Base-by-base conservation (phyloP, 1,140 invertebrate genomes). In the Probaryconus sp. region DNA sequence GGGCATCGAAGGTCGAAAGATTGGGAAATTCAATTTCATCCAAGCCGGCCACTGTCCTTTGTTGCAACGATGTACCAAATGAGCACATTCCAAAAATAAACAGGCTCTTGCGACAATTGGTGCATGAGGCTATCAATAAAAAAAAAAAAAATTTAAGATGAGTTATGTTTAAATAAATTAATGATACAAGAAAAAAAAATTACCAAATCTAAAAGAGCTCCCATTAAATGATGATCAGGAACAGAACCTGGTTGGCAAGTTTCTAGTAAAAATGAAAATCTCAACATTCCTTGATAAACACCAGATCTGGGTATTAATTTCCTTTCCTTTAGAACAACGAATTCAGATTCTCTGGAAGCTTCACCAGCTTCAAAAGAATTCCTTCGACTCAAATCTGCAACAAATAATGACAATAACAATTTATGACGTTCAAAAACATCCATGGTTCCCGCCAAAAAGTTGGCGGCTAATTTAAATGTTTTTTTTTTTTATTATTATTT, bases 21-120 rank as follows among this genome's bases (percentile, higher is more conserved):
- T 91, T 9, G 93, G 93, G 56, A 94, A 89, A 80, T 94, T 95
- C 30, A 94, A 89, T 85, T 96, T 96, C 93, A 98, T 97, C 96
- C 97, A 98, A 2, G 91, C 89, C 7, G 98, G 97, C 98, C 98
- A 99, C 70, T 97, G 95, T 0, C 97, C 97, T 87, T 96, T 95
- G 82, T 99, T 99, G 83, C 98, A 99, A 53, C 94, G 93, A 83
- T 99, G 97, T 0, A 99, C 97, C 80, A 99, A 95, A 85, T 98
- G 93, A 2, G 96, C 94, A 85, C 97, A 99, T 87, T 99, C 98
- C 24, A 99, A 86, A 18, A 99, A 84, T 24, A 99, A 90, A 1
- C 95, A 92, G 9, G 98, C 98, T 81, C 97, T 88, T 0, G 96
- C 91, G 0, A 98, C 93, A 0, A 99, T 93, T 2, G 98, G 96